A percentile compares a stretch with the other conserved stretches of the same genome.
Evolutionary conservation across 2,113 vertebrate genomes (phyloP).

Genomic region (Pyxicephalus adspersus): DNA sequence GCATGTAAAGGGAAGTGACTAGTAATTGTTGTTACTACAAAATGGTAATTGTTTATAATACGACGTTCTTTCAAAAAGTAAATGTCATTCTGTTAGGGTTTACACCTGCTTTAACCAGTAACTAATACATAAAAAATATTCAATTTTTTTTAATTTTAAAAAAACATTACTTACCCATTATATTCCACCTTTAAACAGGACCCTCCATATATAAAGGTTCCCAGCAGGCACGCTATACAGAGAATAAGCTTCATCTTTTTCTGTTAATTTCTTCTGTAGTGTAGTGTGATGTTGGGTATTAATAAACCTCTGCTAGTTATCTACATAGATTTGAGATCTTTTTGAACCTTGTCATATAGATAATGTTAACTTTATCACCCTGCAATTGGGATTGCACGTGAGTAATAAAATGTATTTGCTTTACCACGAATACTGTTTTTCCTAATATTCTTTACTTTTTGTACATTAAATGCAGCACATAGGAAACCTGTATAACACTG

Average conservation of each 20-base stretch:
- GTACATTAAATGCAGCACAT: neutral
- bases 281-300: neutral
- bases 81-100: no score
- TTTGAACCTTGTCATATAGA: neutral
- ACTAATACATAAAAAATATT: neutral
- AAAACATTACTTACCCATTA: conserved; percentile 2
- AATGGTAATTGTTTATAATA: no score
- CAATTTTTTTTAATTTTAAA: neutral
- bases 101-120: no score
- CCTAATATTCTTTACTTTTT: neutral
- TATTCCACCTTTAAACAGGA: neutral
- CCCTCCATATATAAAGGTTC: neutral
- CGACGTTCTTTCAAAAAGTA: no score
- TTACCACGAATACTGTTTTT: neutral
- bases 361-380: neutral
- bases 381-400: neutral
- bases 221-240: neutral
- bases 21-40: no score
- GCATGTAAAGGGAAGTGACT: no score
- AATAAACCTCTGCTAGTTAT: neutral
- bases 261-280: neutral
- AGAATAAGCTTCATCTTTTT: neutral
- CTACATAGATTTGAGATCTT: neutral
- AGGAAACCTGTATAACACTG: no score
- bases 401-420: neutral